Evolutionary conservation across 1,140 invertebrate species (phyloP).

Genomic region (Bombus confusus): DNA sequence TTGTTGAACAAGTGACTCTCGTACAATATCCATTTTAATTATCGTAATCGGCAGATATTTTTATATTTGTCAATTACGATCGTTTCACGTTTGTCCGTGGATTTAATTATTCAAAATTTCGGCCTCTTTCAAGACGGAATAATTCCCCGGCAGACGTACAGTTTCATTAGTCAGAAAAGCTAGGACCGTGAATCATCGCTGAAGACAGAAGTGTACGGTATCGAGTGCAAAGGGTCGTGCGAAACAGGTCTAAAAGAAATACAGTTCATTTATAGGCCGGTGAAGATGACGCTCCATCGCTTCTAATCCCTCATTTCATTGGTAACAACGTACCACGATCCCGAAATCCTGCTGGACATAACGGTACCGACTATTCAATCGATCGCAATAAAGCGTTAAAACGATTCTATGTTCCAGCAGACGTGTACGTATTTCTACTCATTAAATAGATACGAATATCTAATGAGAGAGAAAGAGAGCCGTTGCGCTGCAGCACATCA

Average conservation of each 20-base stretch:
- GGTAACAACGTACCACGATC: constrained; percentile 1
- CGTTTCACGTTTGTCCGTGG: not conserved
- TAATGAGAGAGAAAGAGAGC: too few species aligned
- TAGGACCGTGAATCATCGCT: constrained; percentile 59
- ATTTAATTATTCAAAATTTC: constrained; percentile 31
- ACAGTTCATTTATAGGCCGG: constrained; percentile 56
- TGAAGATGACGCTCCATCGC: constrained; percentile 23
- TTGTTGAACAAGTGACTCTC: rapidly evolving
- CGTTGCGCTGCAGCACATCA: too few species aligned
- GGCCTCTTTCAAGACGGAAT: not conserved
- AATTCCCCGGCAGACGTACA: constrained; percentile 36
- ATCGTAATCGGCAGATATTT: not conserved
- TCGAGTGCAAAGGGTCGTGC: constrained; percentile 69
- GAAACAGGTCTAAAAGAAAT: constrained; percentile 62
- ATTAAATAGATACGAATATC: constrained; percentile 21
- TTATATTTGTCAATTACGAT: not conserved
- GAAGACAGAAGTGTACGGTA: constrained; percentile 63
- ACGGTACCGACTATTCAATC: constrained; percentile 57
- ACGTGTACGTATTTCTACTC: not conserved
- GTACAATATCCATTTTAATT: not conserved
- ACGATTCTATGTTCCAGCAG: constrained; percentile 2
- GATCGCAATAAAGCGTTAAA: constrained; percentile 36
- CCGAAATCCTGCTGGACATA: constrained; percentile 51
- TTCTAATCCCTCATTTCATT: constrained; percentile 39
- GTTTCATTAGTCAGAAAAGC: constrained; percentile 65